Base-by-base conservation (phyloP, 2,113 vertebrate genomes). In the Hypanus sabinus region DNA sequence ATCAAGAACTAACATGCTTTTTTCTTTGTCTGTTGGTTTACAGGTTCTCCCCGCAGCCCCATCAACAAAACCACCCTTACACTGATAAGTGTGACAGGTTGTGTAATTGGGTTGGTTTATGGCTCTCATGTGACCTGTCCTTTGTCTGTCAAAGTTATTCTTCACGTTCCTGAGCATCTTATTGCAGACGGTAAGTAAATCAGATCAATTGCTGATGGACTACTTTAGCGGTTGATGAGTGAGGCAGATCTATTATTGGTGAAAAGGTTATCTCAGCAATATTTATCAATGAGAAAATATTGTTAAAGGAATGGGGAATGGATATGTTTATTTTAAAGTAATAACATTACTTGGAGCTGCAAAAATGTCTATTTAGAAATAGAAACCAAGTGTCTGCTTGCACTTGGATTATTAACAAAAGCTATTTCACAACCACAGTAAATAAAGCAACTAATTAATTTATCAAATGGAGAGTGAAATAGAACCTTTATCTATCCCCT, bases 11-110 rank as follows among this genome's bases (percentile, higher is more conserved):
- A 93, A 93, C 55, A 24, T 18, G 11, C 60, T 90, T 20, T 33
- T 94, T 94, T 94, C 90, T 71, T 91, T 60, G 95, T 60, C 94
- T 88, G 94, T 87, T 33, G 94, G 93, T 0, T 0, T 97, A 97
- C 98, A 97, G 99, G 98, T 71, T 99, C 99, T 57, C 98, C 99
- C 0, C 96, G 99, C 71, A 99, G 98, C 95, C 98, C 99, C 0
- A 98, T 99, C 96, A 99, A 98, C 96, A 99, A 99, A 97, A 99
- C 98, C 95, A 99, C 98, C 0, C 96, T 99, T 96, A 99, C 98
- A 20, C 96, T 99, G 95, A 99, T 99, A 97, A 99, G 99, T 22
- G 96, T 99, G 95, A 97, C 98, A 24, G 99, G 98, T 96, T 99
- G 99, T 4, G 96, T 98, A 95, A 97, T 99, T 75, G 97, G 98